Conservation (phyloP, 2,113 vertebrate genomes). For the Porphyrio hochstetteri region DNA sequence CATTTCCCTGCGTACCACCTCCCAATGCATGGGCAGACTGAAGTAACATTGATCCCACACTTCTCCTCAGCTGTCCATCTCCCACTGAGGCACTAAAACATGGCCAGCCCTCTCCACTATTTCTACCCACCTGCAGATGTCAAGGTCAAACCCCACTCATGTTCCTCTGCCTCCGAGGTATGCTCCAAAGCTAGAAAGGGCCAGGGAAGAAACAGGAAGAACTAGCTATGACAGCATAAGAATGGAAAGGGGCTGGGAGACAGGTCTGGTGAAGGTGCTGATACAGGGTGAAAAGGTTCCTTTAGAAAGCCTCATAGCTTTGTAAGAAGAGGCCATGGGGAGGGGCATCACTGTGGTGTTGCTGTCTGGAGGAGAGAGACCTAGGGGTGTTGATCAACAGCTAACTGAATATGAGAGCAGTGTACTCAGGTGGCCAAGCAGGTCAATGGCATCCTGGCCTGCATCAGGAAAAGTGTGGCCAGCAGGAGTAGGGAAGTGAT, state of each 20-base stretch:
- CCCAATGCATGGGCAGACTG: neutral
- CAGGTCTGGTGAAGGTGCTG: neutral
- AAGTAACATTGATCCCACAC: neutral
- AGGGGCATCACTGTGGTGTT: neutral
- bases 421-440: too few species aligned
- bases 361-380: too few species aligned
- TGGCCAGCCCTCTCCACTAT: neutral
- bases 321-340: neutral
- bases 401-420: too few species aligned
- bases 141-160: neutral
- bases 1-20: fast-evolving
- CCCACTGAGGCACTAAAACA: neutral
- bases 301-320: neutral
- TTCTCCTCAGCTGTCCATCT: neutral
- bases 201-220: neutral
- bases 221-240: neutral
- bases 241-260: neutral
- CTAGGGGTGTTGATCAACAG: too few species aligned
- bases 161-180: neutral
- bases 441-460: too few species aligned
- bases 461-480: too few species aligned
- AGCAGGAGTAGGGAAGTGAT: too few species aligned
- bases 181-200: neutral
- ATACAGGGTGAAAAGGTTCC: neutral
- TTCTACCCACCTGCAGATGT: neutral